Evolutionary conservation across 2,797 vertebrate genomes (phyloP).

Genomic region (Gallinago stenura): DNA sequence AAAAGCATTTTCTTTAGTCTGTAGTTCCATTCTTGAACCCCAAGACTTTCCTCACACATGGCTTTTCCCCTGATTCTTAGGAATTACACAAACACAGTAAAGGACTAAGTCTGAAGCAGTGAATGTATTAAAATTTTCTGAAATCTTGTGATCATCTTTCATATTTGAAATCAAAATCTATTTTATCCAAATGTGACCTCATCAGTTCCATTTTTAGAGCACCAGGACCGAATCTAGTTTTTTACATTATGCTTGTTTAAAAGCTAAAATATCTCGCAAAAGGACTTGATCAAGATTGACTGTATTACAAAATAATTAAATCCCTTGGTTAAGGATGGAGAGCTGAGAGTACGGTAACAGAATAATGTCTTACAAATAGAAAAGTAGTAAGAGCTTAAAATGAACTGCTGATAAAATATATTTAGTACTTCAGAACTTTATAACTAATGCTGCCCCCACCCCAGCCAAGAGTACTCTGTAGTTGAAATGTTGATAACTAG

Average conservation of each 20-base stretch:
- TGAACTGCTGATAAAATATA: background rate
- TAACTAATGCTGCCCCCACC: background rate
- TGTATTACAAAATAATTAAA: background rate
- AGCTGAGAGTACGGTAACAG: background rate
- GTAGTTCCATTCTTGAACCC: background rate
- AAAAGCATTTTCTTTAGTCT: background rate
- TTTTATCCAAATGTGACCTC: background rate
- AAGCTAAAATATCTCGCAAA: background rate
- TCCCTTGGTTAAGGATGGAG: background rate
- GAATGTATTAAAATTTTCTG: background rate
- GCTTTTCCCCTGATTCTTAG: rapidly evolving
- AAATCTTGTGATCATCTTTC: rapidly evolving
- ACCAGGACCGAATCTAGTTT: background rate
- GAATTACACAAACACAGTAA: background rate
- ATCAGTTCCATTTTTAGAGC: background rate
- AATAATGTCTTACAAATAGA: background rate
- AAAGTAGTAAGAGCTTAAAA: background rate
- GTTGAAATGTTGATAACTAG: background rate
- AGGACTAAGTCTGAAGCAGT: background rate
- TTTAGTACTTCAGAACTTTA: background rate
- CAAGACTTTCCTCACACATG: background rate
- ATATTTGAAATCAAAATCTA: background rate
- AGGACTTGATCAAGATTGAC: background rate
- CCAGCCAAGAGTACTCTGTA: background rate
- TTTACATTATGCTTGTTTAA: background rate